Base-by-base conservation (phyloP, 2,888 invertebrate genomes). In the Stegophylla sp. region DNA sequence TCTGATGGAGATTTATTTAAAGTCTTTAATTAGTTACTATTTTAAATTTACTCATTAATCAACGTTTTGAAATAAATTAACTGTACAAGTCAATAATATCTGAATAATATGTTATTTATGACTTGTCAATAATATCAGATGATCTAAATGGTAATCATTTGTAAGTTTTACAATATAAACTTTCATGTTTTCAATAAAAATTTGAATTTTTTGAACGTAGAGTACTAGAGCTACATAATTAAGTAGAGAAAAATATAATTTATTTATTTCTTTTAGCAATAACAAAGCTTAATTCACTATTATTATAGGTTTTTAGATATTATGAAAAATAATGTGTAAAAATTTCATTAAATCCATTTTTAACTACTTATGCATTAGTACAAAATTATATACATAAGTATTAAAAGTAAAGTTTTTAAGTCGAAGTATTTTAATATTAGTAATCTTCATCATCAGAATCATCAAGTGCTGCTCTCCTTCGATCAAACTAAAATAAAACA, bases 391-490 rank as follows among this genome's bases (percentile, higher is more conserved):
- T 26, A 51, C 9, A 28, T 23, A 23, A 63, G 20, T 59, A 67
- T 69, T 28, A 28, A 64, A 48, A 73, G 26, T 61, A 45, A 61
- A 26, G 15, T 64, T 63, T 43, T 51, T 10, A 64, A 64, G 15
- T 82, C 12, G 15, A 74, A 51, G 51, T 41, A 41, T 26, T 41
- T 53, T 20, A 43, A 64, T 77, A 77, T 82, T 84, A 85, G 41
- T 85, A 83, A 82, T 89, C 89, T 84, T 93, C 89, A 84, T 93
- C 93, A 85, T 94, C 94, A 85, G 94, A 94, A 1, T 94, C 94
- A 86, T 96, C 96, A 82, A 96, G 87, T 74, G 94, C 94, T 75
- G 94, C 94, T 87, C 96, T 90, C 85, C 96, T 91, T 85, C 96
- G 89, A 86, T 96, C 96, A 88, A 95, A 96, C 89, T 95, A 85